Conservation (phyloP, 2,888 invertebrate species). For the Lithophane leautieri region DNA sequence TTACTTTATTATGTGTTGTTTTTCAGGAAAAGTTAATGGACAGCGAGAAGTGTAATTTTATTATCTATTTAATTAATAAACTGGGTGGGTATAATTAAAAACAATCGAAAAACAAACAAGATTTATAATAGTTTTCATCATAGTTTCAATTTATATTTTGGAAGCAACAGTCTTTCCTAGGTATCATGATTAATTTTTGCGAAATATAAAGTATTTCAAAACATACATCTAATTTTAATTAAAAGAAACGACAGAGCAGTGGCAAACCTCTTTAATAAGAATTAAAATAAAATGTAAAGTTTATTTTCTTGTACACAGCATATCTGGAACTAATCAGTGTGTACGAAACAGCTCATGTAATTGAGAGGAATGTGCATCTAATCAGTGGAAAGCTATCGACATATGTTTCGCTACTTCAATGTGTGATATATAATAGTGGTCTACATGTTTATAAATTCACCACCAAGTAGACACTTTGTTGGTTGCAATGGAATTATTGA, state of each 20-base stretch:
- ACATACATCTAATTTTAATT: not conserved
- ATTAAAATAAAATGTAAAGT: conserved; percentile 17
- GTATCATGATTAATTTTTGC: not conserved
- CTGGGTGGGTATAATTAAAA: not conserved
- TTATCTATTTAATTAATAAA: not conserved
- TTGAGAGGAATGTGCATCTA: conserved; percentile 58
- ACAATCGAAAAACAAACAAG: conserved; percentile 15
- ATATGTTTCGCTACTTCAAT: conserved; percentile 52
- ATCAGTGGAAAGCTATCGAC: conserved; percentile 46
- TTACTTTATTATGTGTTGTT: conserved; percentile 22
- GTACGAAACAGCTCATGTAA: conserved; percentile 41
- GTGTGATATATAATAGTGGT: conserved; percentile 23
- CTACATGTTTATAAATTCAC: conserved; percentile 10
- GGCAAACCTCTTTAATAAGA: not conserved
- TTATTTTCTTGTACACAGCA: conserved; percentile 29
- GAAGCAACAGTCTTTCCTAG: not conserved
- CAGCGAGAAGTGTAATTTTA: not conserved
- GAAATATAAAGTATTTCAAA: not conserved
- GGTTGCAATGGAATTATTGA: conserved; percentile 22
- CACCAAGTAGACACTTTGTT: conserved; percentile 35
- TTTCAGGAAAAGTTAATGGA: conserved; percentile 15
- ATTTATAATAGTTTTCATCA: not conserved
- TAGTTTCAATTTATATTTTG: not conserved
- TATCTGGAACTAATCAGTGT: conserved; percentile 56
- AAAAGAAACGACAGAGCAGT: not conserved